phyloP scores from a whole-genome alignment of 2,113 vertebrate genomes.

The Macrotis lagotis region DNA sequence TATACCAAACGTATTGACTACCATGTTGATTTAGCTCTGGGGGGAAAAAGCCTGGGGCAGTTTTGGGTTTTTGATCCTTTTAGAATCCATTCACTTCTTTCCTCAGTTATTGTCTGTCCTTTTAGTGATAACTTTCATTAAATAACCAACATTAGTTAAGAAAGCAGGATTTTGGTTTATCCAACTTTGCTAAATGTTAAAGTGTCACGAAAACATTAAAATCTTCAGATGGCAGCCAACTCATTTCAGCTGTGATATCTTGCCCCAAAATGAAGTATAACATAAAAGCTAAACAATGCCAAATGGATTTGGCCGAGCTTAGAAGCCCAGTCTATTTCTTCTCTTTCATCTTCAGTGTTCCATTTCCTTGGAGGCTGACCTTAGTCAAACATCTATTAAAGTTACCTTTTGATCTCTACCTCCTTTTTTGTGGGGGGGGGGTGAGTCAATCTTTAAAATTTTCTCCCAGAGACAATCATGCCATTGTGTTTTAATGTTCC shows the following conservation, averaged over 20 bases:
- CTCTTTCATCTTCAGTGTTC: slow-evolving; percentile 88
- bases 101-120: neutral
- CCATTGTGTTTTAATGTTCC: slow-evolving; percentile 85
- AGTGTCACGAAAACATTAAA: slow-evolving; percentile 77
- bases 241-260: slow-evolving; percentile 76
- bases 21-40: slow-evolving; percentile 19
- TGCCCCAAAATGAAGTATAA: slow-evolving; percentile 83
- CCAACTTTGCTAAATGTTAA: slow-evolving; percentile 61
- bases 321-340: slow-evolving; percentile 84
- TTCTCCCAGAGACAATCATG: slow-evolving; percentile 83
- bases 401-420: slow-evolving; percentile 86
- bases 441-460: slow-evolving; percentile 83
- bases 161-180: slow-evolving; percentile 46
- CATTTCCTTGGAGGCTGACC: slow-evolving; percentile 89
- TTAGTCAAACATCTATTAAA: slow-evolving; percentile 91
- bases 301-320: slow-evolving; percentile 87
- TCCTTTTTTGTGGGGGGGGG: slow-evolving; percentile 57
- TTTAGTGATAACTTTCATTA: neutral
- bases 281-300: slow-evolving; percentile 88
- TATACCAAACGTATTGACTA: slow-evolving; percentile 16
- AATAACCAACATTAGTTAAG: neutral
- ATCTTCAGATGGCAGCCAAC: slow-evolving; percentile 71
- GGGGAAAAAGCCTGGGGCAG: neutral
- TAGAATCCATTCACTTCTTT: neutral
- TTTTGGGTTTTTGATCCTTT: neutral